These are phyloP conservation scores for Diorhabda elongata DNA, from an alignment of 1,140 invertebrate genomes.

Conservation along the genomic window DNA sequence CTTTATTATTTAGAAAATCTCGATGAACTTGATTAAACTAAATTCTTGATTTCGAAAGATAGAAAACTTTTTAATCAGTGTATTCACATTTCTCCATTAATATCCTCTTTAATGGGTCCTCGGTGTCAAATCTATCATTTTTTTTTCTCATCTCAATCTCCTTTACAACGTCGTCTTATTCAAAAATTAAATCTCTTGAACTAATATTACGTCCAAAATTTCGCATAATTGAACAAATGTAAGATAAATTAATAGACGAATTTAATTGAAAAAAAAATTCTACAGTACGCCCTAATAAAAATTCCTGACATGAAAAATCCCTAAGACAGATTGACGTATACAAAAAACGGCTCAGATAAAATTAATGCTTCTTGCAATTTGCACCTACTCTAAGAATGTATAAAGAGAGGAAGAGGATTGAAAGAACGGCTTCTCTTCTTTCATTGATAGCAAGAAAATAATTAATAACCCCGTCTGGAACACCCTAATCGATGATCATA, in stretches of 20 bases:
- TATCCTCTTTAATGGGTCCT: too few relatives aligned
- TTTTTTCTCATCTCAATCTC: too few relatives aligned
- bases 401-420: constrained; percentile 1
- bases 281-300: constrained; percentile 3
- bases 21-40: too few relatives aligned
- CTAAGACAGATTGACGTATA: neutral
- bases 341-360: constrained; percentile 11
- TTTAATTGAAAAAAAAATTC: neutral
- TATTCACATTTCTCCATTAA: too few relatives aligned
- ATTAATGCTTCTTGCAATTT: constrained; percentile 16
- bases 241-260: neutral
- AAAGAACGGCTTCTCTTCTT: constrained; percentile 15
- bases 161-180: too few relatives aligned
- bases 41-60: too few relatives aligned
- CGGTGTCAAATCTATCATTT: too few relatives aligned
- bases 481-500: constrained; percentile 17
- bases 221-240: too few relatives aligned
- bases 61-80: too few relatives aligned
- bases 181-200: too few relatives aligned
- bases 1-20: too few relatives aligned
- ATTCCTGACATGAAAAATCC: neutral
- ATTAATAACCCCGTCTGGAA: constrained; percentile 14
- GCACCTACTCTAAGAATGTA: constrained; percentile 12
- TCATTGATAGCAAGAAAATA: constrained; percentile 16
- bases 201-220: too few relatives aligned